These are phyloP conservation scores for Meteorus colon DNA, from an alignment of 2,888 invertebrate genomes.

Conservation along the genomic window DNA sequence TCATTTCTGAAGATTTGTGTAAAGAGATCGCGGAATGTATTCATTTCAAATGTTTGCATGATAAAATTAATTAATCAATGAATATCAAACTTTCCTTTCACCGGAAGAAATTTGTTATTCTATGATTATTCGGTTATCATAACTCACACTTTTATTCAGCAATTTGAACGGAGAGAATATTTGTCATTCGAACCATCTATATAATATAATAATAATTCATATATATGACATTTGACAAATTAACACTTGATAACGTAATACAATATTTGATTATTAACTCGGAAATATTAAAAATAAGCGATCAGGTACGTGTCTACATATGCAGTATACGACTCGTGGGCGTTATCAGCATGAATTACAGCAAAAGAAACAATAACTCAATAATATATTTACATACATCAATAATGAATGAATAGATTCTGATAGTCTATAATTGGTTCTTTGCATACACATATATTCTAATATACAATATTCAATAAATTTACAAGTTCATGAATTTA, in stretches of 20 bases:
- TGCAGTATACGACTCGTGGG: not conserved
- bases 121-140: no score
- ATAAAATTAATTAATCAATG: no score
- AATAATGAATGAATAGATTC: not conserved
- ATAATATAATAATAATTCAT: not conserved
- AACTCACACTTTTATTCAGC: not conserved
- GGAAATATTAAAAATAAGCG: not conserved
- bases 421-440: not conserved
- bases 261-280: not conserved
- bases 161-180: not conserved
- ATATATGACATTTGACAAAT: not conserved
- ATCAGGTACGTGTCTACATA: slow-evolving; percentile 1
- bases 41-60: no score
- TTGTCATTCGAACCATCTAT: not conserved
- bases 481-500: not conserved
- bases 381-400: not conserved
- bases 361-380: not conserved
- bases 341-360: not conserved
- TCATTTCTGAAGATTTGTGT: no score
- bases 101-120: no score
- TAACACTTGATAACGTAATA: not conserved
- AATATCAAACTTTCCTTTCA: no score
- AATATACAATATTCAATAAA: not conserved
- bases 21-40: no score
- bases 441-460: not conserved